Conservation (phyloP, 2,888 invertebrate species). For the Aphidius colemani region DNA sequence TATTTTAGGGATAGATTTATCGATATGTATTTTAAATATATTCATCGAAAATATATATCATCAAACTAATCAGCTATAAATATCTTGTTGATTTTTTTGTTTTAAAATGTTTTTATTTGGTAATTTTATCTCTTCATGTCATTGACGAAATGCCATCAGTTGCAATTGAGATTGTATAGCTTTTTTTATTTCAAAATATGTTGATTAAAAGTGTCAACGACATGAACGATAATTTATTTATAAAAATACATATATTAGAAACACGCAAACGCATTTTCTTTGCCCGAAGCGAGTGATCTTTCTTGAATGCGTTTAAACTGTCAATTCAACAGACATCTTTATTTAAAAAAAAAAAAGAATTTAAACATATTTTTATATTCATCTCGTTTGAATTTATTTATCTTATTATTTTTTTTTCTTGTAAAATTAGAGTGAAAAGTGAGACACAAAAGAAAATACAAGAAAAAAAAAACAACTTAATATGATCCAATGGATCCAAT, state of each 20-base stretch:
- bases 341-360: conserved; percentile 1
- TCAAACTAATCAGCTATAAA: too few species aligned
- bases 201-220: conserved; percentile 7
- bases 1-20: too few species aligned
- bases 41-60: too few species aligned
- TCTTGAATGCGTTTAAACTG: too few species aligned
- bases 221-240: not conserved
- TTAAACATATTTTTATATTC: not conserved
- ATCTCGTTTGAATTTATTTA: too few species aligned
- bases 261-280: conserved; percentile 20
- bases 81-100: too few species aligned
- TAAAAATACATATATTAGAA: conserved; percentile 1
- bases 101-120: too few species aligned
- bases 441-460: conserved; percentile 2
- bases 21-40: too few species aligned
- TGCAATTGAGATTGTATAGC: too few species aligned
- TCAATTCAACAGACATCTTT: not conserved
- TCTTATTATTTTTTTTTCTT: not conserved
- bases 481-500: too few species aligned
- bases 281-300: conserved; percentile 20
- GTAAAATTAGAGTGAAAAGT: conserved; percentile 16
- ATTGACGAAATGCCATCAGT: too few species aligned
- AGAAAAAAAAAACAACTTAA: conserved; percentile 20
- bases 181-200: not conserved
- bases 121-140: too few species aligned